phyloP scores from a whole-genome alignment of 2,113 vertebrate genomes.

The Charina bottae region DNA sequence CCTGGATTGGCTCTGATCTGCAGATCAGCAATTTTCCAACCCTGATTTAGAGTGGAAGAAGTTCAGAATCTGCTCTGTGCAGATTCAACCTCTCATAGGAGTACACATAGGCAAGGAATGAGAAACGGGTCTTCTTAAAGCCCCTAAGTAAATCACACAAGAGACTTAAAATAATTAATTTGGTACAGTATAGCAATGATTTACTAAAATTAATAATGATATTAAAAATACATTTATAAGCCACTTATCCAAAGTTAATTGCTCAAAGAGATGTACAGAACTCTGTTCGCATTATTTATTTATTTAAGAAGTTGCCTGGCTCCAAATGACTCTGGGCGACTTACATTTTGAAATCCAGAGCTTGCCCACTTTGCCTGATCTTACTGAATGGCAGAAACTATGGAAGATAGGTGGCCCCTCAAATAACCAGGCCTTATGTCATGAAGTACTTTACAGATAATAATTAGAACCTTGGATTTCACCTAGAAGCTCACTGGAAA shows the following conservation, averaged over 20 bases:
- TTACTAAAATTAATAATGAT: slow-evolving; percentile 16
- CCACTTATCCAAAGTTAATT: background rate
- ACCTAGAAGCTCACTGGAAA: background rate
- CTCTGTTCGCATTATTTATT: background rate
- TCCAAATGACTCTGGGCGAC: background rate
- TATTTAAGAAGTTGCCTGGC: background rate
- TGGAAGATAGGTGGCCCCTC: background rate
- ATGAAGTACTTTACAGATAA: background rate
- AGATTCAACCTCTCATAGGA: background rate
- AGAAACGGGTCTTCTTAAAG: slow-evolving; percentile 23
- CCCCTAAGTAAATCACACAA: background rate
- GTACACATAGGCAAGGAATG: rapidly evolving
- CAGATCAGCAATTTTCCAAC: background rate
- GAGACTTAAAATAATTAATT: background rate
- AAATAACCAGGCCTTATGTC: background rate
- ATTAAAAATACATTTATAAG: background rate
- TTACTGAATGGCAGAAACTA: background rate
- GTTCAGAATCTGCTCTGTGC: background rate
- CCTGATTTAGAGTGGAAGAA: slow-evolving; percentile 13
- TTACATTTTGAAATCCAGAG: background rate
- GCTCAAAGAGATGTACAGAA: background rate
- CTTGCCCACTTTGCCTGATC: background rate
- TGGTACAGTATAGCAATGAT: rapidly evolving
- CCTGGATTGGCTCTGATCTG: background rate
- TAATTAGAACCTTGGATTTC: background rate